Percentiles rank a stretch among this genome's conserved stretches.
These are phyloP conservation scores for Oreochromis aureus DNA, from an alignment of 2,113 vertebrate species.

Conservation along the genomic window DNA sequence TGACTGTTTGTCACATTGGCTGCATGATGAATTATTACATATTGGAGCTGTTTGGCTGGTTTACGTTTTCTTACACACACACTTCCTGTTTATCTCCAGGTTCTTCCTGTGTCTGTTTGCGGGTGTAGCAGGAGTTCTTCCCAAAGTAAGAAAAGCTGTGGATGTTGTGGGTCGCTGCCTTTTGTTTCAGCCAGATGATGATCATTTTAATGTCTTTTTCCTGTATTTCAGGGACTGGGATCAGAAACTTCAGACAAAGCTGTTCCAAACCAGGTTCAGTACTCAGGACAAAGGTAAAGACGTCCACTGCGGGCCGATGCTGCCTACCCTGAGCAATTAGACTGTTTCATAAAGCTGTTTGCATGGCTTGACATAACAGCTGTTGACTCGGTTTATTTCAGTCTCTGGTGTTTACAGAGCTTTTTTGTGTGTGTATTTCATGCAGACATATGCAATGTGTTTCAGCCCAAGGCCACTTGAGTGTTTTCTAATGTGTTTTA, in stretches of 20 bases:
- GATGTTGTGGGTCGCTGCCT: background rate
- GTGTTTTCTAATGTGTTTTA: background rate
- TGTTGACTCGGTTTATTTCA: background rate
- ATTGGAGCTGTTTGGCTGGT: background rate
- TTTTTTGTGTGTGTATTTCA: background rate
- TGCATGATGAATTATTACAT: background rate
- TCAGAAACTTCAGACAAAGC: slow-evolving; percentile 61
- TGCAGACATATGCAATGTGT: background rate
- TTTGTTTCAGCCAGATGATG: background rate
- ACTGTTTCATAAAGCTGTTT: background rate
- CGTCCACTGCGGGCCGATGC: background rate
- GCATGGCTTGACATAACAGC: background rate
- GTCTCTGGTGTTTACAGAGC: background rate
- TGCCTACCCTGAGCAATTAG: background rate
- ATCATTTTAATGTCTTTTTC: background rate
- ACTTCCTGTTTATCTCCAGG: slow-evolving; percentile 57
- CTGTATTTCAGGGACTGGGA: slow-evolving; percentile 77
- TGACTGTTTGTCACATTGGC: background rate
- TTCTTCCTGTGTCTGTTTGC: slow-evolving; percentile 96
- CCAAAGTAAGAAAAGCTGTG: slow-evolving; percentile 76
- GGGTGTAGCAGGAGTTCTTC: slow-evolving; percentile 78
- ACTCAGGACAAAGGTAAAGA: slow-evolving; percentile 82
- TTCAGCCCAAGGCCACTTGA: background rate
- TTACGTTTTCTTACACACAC: background rate
- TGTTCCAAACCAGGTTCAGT: slow-evolving; percentile 73